Evolutionary conservation across 1,140 invertebrate species (phyloP), one percentile per base, ranked within the genome.

Genomic region (Lordiphosa clarofinis): DNA sequence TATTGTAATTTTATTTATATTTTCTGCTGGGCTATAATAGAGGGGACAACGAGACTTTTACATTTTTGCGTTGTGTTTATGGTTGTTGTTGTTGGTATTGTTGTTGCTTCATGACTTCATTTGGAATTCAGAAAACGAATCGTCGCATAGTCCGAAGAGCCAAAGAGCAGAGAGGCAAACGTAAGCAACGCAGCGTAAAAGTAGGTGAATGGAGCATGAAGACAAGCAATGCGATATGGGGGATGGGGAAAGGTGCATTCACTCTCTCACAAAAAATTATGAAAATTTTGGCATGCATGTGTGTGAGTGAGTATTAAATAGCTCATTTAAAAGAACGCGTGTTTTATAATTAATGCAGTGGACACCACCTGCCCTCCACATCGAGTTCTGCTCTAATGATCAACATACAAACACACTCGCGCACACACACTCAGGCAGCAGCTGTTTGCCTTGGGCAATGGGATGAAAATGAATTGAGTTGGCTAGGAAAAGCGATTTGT

Each of bases 181-280:
- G 78, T 73, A 48, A 42, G 47, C 60, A 81, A 62, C 65, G 21
- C 21, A 24, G 75, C 82, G 61, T 84, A 84, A 87, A 72, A 72
- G 82, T 87, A 87, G 82, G 82, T 87, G 82, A 87, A 82, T 87
- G 82, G 82, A 87, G 82, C 82, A 86, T 78, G 72, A 79, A 78
- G 66, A 68, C 63, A 42, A 43, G 43, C 38, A 49, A 36, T 39
- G 35, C 43, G 21, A 10, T 3, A 39, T 36, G 50, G 47, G 54
- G 36, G 21, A 24, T 24, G 28, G 44, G 37, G 8, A 24, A 9
- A 4, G 42, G 24, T 31, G 15, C 35, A 52, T 58, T 31, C 3
- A 28, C 40, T 28, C 31, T 36, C 38, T 38, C 38, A 37, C 13
- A n/a, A 36, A 37, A 36, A 49, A 33, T 36, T 15, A 37, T 36